phyloP scores from a whole-genome alignment of 2,888 invertebrate species.

The Mythimna albipuncta region DNA sequence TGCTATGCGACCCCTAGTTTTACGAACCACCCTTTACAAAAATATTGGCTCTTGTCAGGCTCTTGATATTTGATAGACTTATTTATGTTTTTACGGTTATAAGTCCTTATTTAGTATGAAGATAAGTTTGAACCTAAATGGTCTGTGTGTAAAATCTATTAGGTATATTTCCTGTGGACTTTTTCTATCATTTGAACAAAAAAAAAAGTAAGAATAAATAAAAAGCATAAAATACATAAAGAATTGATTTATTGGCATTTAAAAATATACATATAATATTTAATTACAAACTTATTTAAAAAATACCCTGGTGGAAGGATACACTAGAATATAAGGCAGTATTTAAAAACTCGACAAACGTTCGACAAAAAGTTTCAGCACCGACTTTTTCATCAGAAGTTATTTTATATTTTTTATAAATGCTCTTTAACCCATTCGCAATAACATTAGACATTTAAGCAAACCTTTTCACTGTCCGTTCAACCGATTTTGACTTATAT shows the following conservation, averaged over 20 bases:
- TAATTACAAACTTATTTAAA: constrained; percentile 9
- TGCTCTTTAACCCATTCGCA: neutral
- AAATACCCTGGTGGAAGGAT: constrained; percentile 12
- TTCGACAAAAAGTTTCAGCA: constrained; percentile 1
- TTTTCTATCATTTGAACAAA: neutral
- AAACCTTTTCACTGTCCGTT: too few relatives aligned
- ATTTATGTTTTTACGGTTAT: constrained; percentile 13
- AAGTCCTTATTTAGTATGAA: neutral
- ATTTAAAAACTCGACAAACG: neutral
- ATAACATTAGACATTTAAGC: too few relatives aligned
- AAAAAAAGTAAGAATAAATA: neutral
- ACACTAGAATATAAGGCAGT: neutral
- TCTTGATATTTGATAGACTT: constrained; percentile 39
- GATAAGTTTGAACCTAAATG: neutral
- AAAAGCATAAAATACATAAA: neutral
- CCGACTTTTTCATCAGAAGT: neutral
- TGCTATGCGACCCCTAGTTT: constrained; percentile 47
- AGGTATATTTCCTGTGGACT: neutral
- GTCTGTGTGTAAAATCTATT: neutral
- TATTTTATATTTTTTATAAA: neutral
- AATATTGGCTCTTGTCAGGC: constrained; percentile 52
- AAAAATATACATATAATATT: neutral
- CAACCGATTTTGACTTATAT: too few relatives aligned
- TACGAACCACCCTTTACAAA: constrained; percentile 48
- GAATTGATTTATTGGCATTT: constrained; percentile 28